Evolutionary conservation across 2,797 vertebrate species (phyloP).

Genomic region (Thamnophis elegans): DNA sequence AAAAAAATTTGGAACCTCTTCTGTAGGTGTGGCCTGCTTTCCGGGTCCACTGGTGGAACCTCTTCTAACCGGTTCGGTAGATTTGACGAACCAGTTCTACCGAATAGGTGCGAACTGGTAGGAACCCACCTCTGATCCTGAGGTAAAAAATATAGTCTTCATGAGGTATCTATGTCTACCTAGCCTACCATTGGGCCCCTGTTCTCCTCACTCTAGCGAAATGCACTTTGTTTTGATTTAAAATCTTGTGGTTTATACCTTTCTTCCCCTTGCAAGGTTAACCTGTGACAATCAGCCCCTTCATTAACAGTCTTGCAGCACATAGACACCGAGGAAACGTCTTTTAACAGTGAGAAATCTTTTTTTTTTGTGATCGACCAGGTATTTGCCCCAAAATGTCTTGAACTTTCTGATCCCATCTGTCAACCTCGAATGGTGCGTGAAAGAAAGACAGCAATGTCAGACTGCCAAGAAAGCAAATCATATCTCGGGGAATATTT

Average conservation of each 20-base stretch:
- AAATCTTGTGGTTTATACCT: neutral
- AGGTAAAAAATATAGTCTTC: neutral
- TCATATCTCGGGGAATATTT: neutral
- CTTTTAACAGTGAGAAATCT: neutral
- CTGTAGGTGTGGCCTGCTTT: too few relatives aligned
- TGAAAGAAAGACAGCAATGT: slow-evolving; percentile 2
- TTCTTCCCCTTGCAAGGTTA: neutral
- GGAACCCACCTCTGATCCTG: too few relatives aligned
- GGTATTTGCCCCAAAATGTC: neutral
- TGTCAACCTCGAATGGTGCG: neutral
- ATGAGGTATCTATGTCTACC: neutral
- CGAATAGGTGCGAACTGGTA: too few relatives aligned
- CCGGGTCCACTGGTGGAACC: too few relatives aligned
- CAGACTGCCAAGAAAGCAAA: slow-evolving; percentile 8
- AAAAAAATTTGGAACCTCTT: too few relatives aligned
- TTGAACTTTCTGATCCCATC: neutral
- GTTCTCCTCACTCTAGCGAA: neutral
- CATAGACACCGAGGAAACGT: neutral
- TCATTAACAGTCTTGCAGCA: neutral
- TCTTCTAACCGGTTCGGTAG: too few relatives aligned
- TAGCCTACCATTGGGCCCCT: neutral
- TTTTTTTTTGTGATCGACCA: neutral
- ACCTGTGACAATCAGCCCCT: neutral
- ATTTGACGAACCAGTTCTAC: too few relatives aligned
- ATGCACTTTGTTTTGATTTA: neutral